phyloP scores from a whole-genome alignment of 2,797 vertebrate species.

The Amblyraja radiata region DNA sequence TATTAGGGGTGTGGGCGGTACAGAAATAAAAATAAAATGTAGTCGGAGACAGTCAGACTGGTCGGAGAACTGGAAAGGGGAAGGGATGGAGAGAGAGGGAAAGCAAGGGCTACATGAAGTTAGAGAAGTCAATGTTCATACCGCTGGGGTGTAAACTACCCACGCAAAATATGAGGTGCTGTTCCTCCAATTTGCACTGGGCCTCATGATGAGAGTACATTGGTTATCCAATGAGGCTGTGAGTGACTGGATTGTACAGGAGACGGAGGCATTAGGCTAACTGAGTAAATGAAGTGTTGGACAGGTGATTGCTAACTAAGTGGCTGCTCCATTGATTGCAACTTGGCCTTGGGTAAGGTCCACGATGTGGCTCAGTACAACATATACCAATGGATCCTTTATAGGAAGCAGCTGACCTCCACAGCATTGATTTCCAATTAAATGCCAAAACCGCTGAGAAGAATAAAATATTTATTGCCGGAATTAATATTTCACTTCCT shows the following conservation, averaged over 20 bases:
- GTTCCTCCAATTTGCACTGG: too few relatives aligned
- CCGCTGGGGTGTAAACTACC: too few relatives aligned
- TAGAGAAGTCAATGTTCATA: too few relatives aligned
- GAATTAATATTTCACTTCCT: constrained; percentile 12
- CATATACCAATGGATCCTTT: neutral
- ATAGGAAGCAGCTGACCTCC: neutral
- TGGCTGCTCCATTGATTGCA: too few relatives aligned
- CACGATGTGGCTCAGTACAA: neutral
- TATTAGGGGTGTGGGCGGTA: too few relatives aligned
- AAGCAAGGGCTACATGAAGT: too few relatives aligned
- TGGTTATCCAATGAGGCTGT: neutral
- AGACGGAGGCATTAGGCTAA: neutral
- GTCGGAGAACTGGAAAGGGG: too few relatives aligned
- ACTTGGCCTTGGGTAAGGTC: neutral
- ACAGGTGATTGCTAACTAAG: neutral
- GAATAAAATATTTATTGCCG: constrained; percentile 15
- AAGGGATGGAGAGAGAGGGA: too few relatives aligned
- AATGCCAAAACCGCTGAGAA: neutral
- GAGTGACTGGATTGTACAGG: neutral
- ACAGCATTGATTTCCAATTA: neutral
- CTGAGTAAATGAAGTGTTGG: neutral
- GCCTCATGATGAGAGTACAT: too few relatives aligned
- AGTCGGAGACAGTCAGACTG: too few relatives aligned
- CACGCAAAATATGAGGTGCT: too few relatives aligned
- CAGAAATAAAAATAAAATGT: too few relatives aligned